These are phyloP conservation scores for Thelohanellus kitauei DNA, from an alignment of 30 jellyfish, hydroid and myxozoan species.

Conservation along the genomic window DNA sequence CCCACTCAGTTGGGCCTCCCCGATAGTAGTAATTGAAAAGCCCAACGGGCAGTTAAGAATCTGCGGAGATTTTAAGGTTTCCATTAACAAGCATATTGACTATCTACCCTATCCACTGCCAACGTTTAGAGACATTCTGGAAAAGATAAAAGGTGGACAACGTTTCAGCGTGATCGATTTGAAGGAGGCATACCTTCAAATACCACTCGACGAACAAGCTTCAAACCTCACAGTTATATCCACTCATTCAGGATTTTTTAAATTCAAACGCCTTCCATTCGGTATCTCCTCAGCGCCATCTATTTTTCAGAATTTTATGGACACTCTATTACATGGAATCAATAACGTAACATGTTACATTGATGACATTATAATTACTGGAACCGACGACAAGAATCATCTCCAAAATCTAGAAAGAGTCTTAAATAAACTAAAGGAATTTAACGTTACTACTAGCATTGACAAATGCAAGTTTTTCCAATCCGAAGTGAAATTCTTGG, in stretches of 20 bases:
- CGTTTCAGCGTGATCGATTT: too few species aligned
- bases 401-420: constrained; percentile 1
- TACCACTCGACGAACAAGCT: constrained; percentile 6
- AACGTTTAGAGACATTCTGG: too few species aligned
- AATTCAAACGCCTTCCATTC: constrained; percentile 13
- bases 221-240: constrained; percentile 9
- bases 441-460: background rate
- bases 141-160: too few species aligned
- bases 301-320: constrained; percentile 10
- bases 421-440: constrained; percentile 1
- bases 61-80: too few species aligned
- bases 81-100: too few species aligned
- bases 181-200: constrained; percentile 9
- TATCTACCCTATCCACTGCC: too few species aligned
- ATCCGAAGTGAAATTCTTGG: constrained; percentile 7
- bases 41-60: too few species aligned
- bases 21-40: too few species aligned
- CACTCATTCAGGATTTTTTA: constrained; percentile 8
- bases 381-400: constrained; percentile 4
- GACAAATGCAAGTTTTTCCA: constrained; percentile 7
- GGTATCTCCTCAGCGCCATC: constrained; percentile 28
- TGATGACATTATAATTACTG: constrained; percentile 13
- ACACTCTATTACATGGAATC: constrained; percentile 7
- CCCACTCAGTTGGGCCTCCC: too few species aligned
- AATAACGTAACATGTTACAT: constrained; percentile 3